Evolutionary conservation across 2,888 invertebrate species (phyloP).

Genomic region (Cremastobaeus sp.): DNA sequence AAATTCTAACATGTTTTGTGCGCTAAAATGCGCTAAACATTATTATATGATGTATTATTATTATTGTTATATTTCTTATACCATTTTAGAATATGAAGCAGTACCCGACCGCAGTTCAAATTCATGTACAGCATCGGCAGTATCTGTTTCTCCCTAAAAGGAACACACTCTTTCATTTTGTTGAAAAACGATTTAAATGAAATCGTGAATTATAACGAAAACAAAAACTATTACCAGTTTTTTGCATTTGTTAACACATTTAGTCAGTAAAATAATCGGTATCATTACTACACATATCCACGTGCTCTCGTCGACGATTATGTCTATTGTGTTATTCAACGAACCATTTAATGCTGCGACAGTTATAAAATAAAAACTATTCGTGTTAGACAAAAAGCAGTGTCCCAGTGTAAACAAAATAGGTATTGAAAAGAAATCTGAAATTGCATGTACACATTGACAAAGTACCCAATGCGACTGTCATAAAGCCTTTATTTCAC

Average conservation of each 20-base stretch:
- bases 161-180: not conserved
- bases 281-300: slow-evolving; percentile 37
- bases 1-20: too few relatives aligned
- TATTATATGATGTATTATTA: not conserved
- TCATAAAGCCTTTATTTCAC: slow-evolving; percentile 15
- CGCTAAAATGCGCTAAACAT: too few relatives aligned
- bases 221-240: slow-evolving; percentile 18
- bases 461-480: slow-evolving; percentile 26
- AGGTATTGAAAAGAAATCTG: slow-evolving; percentile 20
- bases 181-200: not conserved
- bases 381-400: slow-evolving; percentile 41
- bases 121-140: slow-evolving; percentile 7
- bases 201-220: not conserved
- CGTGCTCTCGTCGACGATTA: slow-evolving; percentile 30
- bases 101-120: slow-evolving; percentile 2
- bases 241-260: slow-evolving; percentile 21
- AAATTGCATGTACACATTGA: slow-evolving; percentile 9
- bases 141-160: slow-evolving; percentile 13
- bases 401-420: not conserved
- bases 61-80: not conserved
- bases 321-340: slow-evolving; percentile 7
- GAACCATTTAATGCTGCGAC: slow-evolving; percentile 33
- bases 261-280: slow-evolving; percentile 44
- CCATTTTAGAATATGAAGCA: too few relatives aligned
- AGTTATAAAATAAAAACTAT: slow-evolving; percentile 47